Conservation (phyloP, 2,888 invertebrate species). For the Drosophila multiciliata region DNA sequence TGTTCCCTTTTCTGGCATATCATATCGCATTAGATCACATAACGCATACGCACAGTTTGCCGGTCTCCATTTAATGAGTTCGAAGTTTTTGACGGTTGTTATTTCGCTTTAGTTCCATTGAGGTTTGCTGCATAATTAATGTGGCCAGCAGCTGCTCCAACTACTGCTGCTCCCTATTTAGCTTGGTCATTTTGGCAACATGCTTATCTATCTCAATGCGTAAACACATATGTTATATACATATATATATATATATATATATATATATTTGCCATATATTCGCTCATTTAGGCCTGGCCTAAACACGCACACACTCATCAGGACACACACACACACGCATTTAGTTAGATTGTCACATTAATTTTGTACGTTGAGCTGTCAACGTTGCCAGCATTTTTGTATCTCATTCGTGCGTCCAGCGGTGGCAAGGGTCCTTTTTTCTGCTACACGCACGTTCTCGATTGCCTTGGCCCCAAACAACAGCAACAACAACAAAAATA, state of each 20-base stretch:
- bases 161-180: not conserved
- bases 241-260: no score
- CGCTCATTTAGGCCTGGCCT: constrained; percentile 43
- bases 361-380: constrained; percentile 79
- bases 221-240: constrained; percentile 32
- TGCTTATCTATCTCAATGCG: constrained; percentile 70
- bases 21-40: constrained; percentile 59
- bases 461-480: constrained; percentile 32
- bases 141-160: constrained; percentile 52
- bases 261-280: constrained; percentile 20
- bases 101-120: constrained; percentile 20
- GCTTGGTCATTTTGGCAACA: constrained; percentile 68
- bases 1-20: constrained; percentile 65
- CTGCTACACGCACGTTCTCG: constrained; percentile 38
- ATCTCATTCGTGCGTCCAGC: constrained; percentile 52
- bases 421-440: constrained; percentile 11
- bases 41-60: constrained; percentile 68
- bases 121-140: constrained; percentile 63
- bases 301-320: constrained; percentile 18
- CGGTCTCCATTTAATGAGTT: constrained; percentile 63
- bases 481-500: not conserved
- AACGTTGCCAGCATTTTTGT: constrained; percentile 74
- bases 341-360: constrained; percentile 75
- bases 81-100: constrained; percentile 25
- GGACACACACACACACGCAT: constrained; percentile 40